Conservation (phyloP, 2,113 vertebrate species). For the Apodemus sylvaticus region DNA sequence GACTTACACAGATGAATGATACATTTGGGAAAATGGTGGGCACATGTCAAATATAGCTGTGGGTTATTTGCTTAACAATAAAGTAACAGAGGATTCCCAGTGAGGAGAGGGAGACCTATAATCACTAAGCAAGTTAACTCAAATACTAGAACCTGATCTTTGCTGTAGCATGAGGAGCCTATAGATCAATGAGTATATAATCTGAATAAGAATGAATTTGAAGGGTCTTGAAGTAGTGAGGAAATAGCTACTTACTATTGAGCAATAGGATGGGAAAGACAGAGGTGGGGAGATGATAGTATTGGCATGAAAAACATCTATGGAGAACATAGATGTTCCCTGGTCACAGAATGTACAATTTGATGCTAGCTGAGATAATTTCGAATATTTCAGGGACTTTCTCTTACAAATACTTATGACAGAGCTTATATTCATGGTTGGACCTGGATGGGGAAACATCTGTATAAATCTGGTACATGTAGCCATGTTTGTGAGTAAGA, state of each 20-base stretch:
- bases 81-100: not conserved
- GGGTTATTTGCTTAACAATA: not conserved
- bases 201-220: not conserved
- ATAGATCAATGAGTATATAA: not conserved
- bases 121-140: not conserved
- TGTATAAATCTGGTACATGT: fast-evolving
- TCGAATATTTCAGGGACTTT: not conserved
- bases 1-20: not conserved
- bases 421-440: not conserved
- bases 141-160: not conserved
- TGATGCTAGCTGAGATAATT: not conserved
- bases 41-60: not conserved
- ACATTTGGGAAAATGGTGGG: not conserved
- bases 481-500: not conserved
- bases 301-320: not conserved
- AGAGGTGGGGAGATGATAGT: not conserved
- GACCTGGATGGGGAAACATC: not conserved
- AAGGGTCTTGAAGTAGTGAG: not conserved
- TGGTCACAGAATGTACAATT: not conserved
- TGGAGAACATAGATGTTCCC: too few relatives aligned
- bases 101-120: not conserved
- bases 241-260: not conserved
- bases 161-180: not conserved
- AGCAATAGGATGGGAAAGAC: not conserved
- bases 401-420: not conserved